These are phyloP conservation scores for Sinocyclocheilus rhinocerous DNA, from an alignment of 2,113 vertebrate species.

Conservation along the genomic window DNA sequence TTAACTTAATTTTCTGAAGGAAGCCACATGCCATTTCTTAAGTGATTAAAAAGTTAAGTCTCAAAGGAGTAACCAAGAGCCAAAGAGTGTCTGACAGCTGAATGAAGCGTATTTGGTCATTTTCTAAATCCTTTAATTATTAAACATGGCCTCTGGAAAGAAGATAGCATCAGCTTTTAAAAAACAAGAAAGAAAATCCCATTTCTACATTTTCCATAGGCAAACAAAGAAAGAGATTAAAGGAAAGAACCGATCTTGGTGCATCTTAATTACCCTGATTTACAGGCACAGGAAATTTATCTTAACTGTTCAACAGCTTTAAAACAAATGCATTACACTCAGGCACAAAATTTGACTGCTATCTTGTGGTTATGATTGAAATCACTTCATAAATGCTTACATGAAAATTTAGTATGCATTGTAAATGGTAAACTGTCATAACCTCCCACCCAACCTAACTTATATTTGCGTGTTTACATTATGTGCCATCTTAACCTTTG, in stretches of 20 bases:
- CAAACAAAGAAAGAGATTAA: conserved; percentile 49
- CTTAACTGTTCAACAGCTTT: conserved; percentile 34
- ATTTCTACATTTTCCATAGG: conserved; percentile 60
- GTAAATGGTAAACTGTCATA: conserved; percentile 37
- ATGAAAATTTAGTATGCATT: conserved; percentile 24
- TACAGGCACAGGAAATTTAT: conserved; percentile 15
- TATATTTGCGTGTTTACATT: not conserved
- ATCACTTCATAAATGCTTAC: conserved; percentile 15
- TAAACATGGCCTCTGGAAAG: conserved; percentile 57
- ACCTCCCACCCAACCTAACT: not conserved
- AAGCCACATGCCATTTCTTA: conserved; percentile 9
- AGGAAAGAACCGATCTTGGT: conserved; percentile 11
- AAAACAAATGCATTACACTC: conserved; percentile 11
- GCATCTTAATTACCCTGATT: conserved; percentile 5
- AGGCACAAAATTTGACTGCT: conserved; percentile 13
- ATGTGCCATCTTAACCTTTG: conserved; percentile 28
- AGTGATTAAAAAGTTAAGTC: conserved; percentile 58
- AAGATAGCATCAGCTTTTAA: conserved; percentile 63
- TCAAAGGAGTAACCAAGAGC: conserved; percentile 40
- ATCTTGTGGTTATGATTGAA: conserved; percentile 23
- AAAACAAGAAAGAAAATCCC: conserved; percentile 62
- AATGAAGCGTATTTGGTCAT: conserved; percentile 60
- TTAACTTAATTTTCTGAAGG: not conserved
- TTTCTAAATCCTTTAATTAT: conserved; percentile 66
- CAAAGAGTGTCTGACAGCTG: conserved; percentile 45